A percentile compares a stretch with the other conserved stretches of the same genome.
phyloP scores from a whole-genome alignment of 2,888 invertebrate genomes.

The Amphiduros pacificus region DNA sequence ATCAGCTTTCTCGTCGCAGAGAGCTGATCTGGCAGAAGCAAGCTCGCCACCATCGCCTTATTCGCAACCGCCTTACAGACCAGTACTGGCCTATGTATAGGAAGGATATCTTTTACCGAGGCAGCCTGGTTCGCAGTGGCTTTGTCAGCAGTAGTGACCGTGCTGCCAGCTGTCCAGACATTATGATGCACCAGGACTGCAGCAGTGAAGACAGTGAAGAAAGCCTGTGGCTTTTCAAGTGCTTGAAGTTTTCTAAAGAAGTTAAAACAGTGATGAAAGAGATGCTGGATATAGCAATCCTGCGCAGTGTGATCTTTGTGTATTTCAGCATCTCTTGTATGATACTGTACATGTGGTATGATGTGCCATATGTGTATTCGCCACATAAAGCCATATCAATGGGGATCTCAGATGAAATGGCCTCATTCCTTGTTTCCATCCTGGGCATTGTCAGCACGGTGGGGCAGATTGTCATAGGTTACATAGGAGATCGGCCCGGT shows the following conservation, averaged over 20 bases:
- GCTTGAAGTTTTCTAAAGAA: slow-evolving; percentile 34
- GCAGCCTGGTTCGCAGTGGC: slow-evolving; percentile 36
- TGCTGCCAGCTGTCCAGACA: slow-evolving; percentile 88
- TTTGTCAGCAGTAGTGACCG: slow-evolving; percentile 46
- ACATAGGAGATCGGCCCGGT: slow-evolving; percentile 82
- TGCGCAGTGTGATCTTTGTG: slow-evolving; percentile 45
- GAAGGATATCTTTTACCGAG: slow-evolving; percentile 56
- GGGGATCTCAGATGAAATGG: slow-evolving; percentile 55
- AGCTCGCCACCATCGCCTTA: neutral
- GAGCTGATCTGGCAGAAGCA: slow-evolving; percentile 2
- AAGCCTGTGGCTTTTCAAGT: slow-evolving; percentile 5
- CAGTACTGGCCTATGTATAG: slow-evolving; percentile 41
- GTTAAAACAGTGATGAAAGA: slow-evolving; percentile 40
- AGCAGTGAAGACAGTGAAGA: neutral
- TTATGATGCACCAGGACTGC: slow-evolving; percentile 64
- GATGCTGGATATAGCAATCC: slow-evolving; percentile 49
- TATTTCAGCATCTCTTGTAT: slow-evolving; percentile 76
- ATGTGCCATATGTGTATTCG: slow-evolving; percentile 92
- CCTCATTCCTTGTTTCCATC: slow-evolving; percentile 77
- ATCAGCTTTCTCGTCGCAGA: neutral
- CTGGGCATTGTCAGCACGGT: slow-evolving; percentile 80
- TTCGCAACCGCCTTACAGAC: neutral
- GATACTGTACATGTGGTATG: slow-evolving; percentile 84
- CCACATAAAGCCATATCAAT: slow-evolving; percentile 74
- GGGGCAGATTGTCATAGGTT: slow-evolving; percentile 74